Evolutionary conservation across 2,113 vertebrate species (phyloP).

Genomic region (Mellivora capensis): DNA sequence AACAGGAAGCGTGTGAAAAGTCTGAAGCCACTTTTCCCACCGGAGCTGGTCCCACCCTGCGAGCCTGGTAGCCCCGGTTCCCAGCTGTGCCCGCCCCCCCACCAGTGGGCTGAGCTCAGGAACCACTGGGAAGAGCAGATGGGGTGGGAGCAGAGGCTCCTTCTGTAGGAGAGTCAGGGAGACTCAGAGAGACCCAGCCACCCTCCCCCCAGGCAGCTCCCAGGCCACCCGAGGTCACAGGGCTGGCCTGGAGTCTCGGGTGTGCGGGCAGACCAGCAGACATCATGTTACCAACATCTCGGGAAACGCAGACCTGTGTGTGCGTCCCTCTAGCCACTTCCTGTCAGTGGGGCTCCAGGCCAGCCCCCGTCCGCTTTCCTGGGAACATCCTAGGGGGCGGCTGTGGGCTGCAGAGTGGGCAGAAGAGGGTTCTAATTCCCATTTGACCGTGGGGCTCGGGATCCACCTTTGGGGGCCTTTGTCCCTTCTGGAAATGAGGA

Average conservation of each 20-base stretch:
- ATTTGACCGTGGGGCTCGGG: neutral
- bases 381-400: neutral
- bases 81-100: too few species aligned
- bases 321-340: neutral
- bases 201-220: accelerated
- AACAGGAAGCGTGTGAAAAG: accelerated
- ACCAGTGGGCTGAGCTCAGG: accelerated
- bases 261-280: too few species aligned
- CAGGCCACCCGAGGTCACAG: neutral
- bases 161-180: neutral
- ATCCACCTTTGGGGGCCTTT: neutral
- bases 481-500: neutral
- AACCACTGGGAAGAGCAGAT: neutral
- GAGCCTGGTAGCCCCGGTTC: accelerated
- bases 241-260: too few species aligned
- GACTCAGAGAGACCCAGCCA: neutral
- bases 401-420: neutral
- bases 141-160: neutral
- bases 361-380: neutral
- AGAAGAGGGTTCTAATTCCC: neutral
- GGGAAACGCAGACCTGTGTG: neutral
- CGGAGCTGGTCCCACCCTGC: accelerated
- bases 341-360: neutral
- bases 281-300: neutral
- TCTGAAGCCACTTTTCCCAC: neutral